These are phyloP conservation scores for Idris sp. DNA, from an alignment of 1,140 invertebrate species.

Conservation along the genomic window DNA sequence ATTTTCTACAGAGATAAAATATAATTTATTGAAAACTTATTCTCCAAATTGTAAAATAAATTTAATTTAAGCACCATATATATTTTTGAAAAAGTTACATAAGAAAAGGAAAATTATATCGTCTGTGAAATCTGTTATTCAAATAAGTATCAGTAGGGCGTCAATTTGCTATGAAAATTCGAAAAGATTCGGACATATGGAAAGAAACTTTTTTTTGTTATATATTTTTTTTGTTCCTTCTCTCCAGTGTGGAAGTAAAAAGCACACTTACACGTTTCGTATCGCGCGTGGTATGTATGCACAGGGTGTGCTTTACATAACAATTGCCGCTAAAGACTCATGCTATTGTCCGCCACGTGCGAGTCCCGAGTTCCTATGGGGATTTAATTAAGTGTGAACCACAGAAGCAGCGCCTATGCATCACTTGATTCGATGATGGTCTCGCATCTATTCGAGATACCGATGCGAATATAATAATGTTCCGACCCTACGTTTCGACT, in stretches of 20 bases:
- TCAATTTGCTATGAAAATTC: conserved; percentile 36
- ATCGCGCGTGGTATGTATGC: conserved; percentile 69
- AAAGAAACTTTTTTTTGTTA: conserved; percentile 15
- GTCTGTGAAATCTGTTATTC: conserved; percentile 34
- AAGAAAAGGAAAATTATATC: conserved; percentile 4
- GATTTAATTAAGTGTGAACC: conserved; percentile 80
- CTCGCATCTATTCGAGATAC: conserved; percentile 71
- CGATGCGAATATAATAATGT: conserved; percentile 72
- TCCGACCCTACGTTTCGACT: conserved; percentile 15
- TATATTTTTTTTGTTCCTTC: conserved; percentile 48
- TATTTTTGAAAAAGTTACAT: too few species aligned
- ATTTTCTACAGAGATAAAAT: too few species aligned
- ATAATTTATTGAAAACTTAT: too few species aligned
- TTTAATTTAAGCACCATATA: too few species aligned
- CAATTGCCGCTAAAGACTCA: conserved; percentile 79
- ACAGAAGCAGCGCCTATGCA: conserved; percentile 76
- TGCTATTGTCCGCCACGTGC: conserved; percentile 78
- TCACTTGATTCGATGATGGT: conserved; percentile 78
- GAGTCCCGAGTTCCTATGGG: conserved; percentile 72
- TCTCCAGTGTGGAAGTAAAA: conserved; percentile 31
- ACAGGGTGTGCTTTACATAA: conserved; percentile 78
- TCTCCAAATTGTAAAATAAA: too few species aligned
- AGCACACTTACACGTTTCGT: conserved; percentile 64
- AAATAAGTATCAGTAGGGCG: conserved; percentile 28
- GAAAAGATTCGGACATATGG: conserved; percentile 37